These are phyloP conservation scores for Stramonita haemastoma DNA, from an alignment of 2,888 invertebrate genomes.

Conservation along the genomic window DNA sequence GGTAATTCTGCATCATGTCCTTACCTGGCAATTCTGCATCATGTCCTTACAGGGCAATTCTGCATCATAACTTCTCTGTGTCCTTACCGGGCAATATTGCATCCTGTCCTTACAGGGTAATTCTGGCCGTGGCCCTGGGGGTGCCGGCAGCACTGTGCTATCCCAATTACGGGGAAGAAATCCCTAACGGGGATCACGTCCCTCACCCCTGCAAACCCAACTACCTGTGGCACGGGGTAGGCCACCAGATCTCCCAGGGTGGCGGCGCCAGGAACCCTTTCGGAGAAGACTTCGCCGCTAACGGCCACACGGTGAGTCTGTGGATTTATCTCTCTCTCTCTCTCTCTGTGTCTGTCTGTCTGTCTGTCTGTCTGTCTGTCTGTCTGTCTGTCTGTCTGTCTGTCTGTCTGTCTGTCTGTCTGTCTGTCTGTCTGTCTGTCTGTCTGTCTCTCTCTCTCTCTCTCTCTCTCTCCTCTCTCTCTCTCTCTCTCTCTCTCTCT, in stretches of 20 bases:
- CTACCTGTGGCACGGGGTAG: constrained; percentile 58
- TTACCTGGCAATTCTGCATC: background rate
- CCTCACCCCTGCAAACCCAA: constrained; percentile 59
- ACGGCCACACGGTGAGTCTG: constrained; percentile 37
- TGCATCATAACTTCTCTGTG: background rate
- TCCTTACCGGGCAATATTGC: background rate
- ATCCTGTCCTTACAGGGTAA: background rate
- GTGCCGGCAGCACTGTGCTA: constrained; percentile 29
- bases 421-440: too few species aligned
- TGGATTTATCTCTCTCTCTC: too few species aligned
- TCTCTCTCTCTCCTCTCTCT: too few species aligned
- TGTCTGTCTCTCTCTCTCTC: too few species aligned
- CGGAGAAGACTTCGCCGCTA: constrained; percentile 53
- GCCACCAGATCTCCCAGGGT: constrained; percentile 52
- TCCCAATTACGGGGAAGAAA: constrained; percentile 37
- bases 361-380: too few species aligned
- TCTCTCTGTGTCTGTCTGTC: too few species aligned
- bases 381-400: too few species aligned
- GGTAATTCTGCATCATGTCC: background rate
- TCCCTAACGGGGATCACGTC: constrained; percentile 81
- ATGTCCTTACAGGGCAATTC: background rate
- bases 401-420: too few species aligned
- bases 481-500: too few species aligned
- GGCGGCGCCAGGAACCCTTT: constrained; percentile 58
- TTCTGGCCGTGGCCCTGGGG: constrained; percentile 9